A percentile compares a stretch with the other conserved stretches of the same genome.
These are phyloP conservation scores for Tetragonula clypearis DNA, from an alignment of 1,140 invertebrate species.

Conservation along the genomic window DNA sequence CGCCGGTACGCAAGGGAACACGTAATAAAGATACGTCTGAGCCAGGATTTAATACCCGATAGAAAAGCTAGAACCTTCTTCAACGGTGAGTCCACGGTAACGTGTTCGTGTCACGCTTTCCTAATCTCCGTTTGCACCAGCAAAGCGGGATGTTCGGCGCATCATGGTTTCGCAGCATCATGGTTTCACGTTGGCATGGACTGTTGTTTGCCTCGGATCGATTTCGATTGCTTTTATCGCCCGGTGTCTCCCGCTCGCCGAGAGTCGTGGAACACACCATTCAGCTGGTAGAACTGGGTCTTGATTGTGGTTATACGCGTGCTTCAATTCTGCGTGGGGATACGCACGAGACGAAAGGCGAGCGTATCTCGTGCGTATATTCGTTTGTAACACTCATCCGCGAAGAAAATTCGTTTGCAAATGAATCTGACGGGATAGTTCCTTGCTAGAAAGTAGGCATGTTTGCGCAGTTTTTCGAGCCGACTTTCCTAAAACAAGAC, in stretches of 20 bases:
- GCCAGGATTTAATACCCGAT: constrained; percentile 67
- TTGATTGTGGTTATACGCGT: neutral
- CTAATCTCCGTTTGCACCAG: constrained; percentile 43
- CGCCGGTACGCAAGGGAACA: constrained; percentile 75
- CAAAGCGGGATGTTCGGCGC: neutral
- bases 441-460: constrained; percentile 9
- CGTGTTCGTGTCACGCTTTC: constrained; percentile 56
- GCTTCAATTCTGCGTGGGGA: neutral
- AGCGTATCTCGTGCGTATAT: neutral
- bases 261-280: neutral
- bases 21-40: constrained; percentile 75
- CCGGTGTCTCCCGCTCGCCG: neutral
- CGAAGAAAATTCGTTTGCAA: neutral
- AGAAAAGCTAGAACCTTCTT: constrained; percentile 79
- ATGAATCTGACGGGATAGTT: neutral
- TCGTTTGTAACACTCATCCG: neutral
- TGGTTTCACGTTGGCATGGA: constrained; percentile 26
- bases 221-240: neutral
- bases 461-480: neutral
- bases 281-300: constrained; percentile 1
- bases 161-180: neutral
- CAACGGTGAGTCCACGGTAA: constrained; percentile 73
- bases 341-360: neutral
- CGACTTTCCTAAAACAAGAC: constrained; percentile 24
- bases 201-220: neutral